phyloP scores from a whole-genome alignment of 2,113 vertebrate species.

The Oncorhynchus mykiss region DNA sequence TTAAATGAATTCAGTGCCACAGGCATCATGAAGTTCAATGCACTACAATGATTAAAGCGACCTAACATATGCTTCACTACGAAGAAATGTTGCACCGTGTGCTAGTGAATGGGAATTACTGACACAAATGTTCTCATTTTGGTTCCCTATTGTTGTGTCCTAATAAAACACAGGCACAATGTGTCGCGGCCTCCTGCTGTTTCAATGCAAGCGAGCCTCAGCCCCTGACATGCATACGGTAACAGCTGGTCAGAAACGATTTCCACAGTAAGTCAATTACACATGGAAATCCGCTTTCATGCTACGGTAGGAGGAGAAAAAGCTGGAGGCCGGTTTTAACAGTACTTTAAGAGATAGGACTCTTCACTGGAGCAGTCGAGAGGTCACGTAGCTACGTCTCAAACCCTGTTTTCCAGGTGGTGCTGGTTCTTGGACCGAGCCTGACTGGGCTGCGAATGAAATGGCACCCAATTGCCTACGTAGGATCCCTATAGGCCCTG shows the following conservation, averaged over 20 bases:
- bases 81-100: conserved; percentile 13
- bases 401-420: conserved; percentile 42
- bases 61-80: conserved; percentile 39
- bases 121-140: conserved; percentile 21
- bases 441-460: too few species aligned
- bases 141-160: conserved; percentile 37
- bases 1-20: not conserved
- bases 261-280: conserved; percentile 50
- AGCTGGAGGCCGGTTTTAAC: conserved; percentile 33
- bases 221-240: conserved; percentile 48
- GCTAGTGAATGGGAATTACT: conserved; percentile 30
- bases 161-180: conserved; percentile 45
- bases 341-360: conserved; percentile 3
- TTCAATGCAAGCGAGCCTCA: conserved; percentile 39
- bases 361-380: conserved; percentile 29
- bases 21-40: not conserved
- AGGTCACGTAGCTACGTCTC: conserved; percentile 44
- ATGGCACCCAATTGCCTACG: too few species aligned
- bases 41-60: not conserved
- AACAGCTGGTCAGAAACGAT: conserved; percentile 60
- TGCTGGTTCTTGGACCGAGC: not conserved
- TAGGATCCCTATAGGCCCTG: too few species aligned
- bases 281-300: conserved; percentile 51
- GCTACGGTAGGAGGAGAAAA: not conserved
- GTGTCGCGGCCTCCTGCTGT: conserved; percentile 50